A percentile compares a stretch with the other conserved stretches of the same genome.
Conservation (phyloP, 2,888 invertebrate species). For the Agonopterix subpropinquella region DNA sequence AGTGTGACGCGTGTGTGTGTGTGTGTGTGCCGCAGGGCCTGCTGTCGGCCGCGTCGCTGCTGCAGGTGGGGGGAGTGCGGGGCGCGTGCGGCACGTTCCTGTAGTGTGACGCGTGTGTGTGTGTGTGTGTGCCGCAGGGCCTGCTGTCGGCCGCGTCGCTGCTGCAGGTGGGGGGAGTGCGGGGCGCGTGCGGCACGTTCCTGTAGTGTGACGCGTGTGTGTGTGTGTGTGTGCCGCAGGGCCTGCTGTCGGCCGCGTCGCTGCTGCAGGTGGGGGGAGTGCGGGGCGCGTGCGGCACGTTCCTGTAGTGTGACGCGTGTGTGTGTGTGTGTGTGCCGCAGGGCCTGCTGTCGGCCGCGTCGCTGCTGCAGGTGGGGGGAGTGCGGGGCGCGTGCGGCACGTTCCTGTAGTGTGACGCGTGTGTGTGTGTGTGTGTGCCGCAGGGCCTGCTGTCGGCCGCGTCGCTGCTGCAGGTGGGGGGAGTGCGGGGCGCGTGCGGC, state of each 20-base stretch:
- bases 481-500: constrained; percentile 92
- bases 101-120: constrained; percentile 72
- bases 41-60: constrained; percentile 89
- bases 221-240: constrained; percentile 62
- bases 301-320: constrained; percentile 73
- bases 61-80: constrained; percentile 81
- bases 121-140: constrained; percentile 93
- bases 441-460: constrained; percentile 95
- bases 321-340: constrained; percentile 96
- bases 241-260: constrained; percentile 87
- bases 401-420: constrained; percentile 83
- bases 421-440: constrained; percentile 93
- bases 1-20: constrained; percentile 76
- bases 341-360: constrained; percentile 87
- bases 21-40: constrained; percentile 94
- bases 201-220: constrained; percentile 42
- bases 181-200: constrained; percentile 94
- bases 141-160: constrained; percentile 90
- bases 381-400: constrained; percentile 92
- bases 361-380: constrained; percentile 84
- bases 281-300: constrained; percentile 93
- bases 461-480: constrained; percentile 97
- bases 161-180: constrained; percentile 82
- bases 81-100: constrained; percentile 96
- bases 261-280: constrained; percentile 83